Evolutionary conservation across 2,888 invertebrate genomes (phyloP).

Genomic region (Ochropleura plecta): DNA sequence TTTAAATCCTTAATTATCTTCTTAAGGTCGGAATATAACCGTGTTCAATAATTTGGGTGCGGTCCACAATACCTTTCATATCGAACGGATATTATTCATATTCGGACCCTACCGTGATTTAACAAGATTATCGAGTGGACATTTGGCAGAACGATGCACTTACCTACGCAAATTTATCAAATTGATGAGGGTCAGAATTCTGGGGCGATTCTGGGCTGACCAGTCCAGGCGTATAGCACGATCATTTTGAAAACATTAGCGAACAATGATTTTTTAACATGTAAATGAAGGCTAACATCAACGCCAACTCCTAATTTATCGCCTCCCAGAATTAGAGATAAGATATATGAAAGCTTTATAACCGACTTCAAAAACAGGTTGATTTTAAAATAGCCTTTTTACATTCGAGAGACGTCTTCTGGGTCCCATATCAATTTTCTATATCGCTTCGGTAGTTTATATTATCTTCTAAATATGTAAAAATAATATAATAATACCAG

Average conservation of each 20-base stretch:
- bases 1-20: constrained; percentile 45
- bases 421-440: too few species aligned
- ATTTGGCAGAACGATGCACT: constrained; percentile 58
- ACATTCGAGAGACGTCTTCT: too few species aligned
- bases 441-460: too few species aligned
- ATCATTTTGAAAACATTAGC: constrained; percentile 70
- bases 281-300: constrained; percentile 62
- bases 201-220: constrained; percentile 43
- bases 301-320: constrained; percentile 58
- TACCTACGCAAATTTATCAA: constrained; percentile 72
- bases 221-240: constrained; percentile 54
- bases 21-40: constrained; percentile 43
- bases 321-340: constrained; percentile 45
- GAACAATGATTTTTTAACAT: constrained; percentile 73
- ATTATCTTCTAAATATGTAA: too few species aligned
- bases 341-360: too few species aligned
- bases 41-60: constrained; percentile 37
- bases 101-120: constrained; percentile 58
- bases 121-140: constrained; percentile 67
- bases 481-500: too few species aligned
- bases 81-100: constrained; percentile 55
- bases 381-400: too few species aligned
- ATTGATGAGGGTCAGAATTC: constrained; percentile 73
- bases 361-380: too few species aligned
- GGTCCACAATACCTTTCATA: constrained; percentile 38